Conservation (phyloP, 2,113 vertebrate genomes). For the Anguilla japonica region DNA sequence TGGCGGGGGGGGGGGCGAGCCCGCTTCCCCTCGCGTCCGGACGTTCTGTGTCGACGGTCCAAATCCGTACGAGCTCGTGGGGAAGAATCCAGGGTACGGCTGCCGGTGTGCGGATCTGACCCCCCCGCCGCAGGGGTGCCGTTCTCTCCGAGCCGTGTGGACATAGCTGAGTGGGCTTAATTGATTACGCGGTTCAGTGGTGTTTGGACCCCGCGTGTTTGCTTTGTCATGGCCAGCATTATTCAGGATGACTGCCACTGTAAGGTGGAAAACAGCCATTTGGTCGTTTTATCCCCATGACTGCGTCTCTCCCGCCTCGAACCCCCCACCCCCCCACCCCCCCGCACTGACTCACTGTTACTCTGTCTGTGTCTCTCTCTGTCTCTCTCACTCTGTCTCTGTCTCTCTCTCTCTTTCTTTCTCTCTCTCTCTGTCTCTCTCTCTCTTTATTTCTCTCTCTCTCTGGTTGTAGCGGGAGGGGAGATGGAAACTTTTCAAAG, state of each 20-base stretch:
- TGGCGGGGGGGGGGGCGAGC: neutral
- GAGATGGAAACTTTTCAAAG: neutral
- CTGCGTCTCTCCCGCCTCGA: neutral
- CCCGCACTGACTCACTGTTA: too few relatives aligned
- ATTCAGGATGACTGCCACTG: neutral
- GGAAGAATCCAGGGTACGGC: neutral
- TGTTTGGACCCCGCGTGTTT: neutral
- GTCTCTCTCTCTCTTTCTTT: too few relatives aligned
- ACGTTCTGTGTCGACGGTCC: neutral
- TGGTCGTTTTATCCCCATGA: neutral
- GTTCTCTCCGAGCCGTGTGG: neutral
- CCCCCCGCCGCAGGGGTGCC: neutral
- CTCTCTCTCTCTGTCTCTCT: too few relatives aligned
- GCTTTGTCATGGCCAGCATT: neutral
- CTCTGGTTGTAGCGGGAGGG: neutral
- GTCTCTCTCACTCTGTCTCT: too few relatives aligned
- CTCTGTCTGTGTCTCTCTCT: too few relatives aligned
- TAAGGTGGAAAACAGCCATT: neutral
- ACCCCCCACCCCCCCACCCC: too few relatives aligned
- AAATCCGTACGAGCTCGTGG: neutral
- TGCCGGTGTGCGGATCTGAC: neutral
- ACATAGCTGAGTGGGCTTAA: neutral
- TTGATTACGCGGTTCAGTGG: neutral
- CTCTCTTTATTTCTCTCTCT: too few relatives aligned
- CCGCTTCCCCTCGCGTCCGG: neutral